Conservation (phyloP, 2,888 invertebrate species). For the Drosophila meridionalis region DNA sequence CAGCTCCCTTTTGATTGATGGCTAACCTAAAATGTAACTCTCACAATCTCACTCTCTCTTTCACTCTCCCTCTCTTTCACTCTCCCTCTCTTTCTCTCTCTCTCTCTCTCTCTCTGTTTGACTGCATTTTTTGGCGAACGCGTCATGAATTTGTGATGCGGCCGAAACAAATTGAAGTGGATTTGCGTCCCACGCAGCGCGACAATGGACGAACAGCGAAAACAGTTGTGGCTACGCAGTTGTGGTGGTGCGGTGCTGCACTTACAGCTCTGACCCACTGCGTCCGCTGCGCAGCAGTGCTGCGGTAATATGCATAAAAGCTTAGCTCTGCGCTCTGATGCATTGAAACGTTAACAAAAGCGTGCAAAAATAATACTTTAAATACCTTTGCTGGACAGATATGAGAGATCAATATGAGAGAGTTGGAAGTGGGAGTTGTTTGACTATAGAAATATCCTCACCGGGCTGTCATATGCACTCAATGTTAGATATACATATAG, state of each 20-base stretch:
- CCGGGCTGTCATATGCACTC: not conserved
- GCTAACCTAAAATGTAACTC: slow-evolving; percentile 38
- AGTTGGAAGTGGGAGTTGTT: not conserved
- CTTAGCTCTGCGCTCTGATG: not conserved
- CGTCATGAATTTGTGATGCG: slow-evolving; percentile 72
- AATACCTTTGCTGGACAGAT: not conserved
- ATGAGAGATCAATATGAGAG: not conserved
- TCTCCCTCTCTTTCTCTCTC: not conserved
- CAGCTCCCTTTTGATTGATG: slow-evolving; percentile 68
- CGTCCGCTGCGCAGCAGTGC: not conserved
- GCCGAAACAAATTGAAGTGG: slow-evolving; percentile 71
- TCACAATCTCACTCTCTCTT: not conserved
- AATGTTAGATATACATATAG: not conserved
- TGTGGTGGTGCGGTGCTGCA: slow-evolving; percentile 16
- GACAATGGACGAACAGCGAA: slow-evolving; percentile 23
- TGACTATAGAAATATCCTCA: not conserved
- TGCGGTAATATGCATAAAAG: slow-evolving; percentile 16
- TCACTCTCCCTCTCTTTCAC: slow-evolving; percentile 6
- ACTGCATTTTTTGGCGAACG: slow-evolving; percentile 65
- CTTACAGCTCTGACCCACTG: slow-evolving; percentile 3
- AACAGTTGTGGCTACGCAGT: slow-evolving; percentile 27
- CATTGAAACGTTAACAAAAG: slow-evolving; percentile 1
- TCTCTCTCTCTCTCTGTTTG: slow-evolving; percentile 5
- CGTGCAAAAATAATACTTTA: slow-evolving; percentile 8
- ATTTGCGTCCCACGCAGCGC: slow-evolving; percentile 41